These are phyloP conservation scores for Hypsopygia costalis DNA, from an alignment of 2,888 invertebrate genomes.

Conservation along the genomic window DNA sequence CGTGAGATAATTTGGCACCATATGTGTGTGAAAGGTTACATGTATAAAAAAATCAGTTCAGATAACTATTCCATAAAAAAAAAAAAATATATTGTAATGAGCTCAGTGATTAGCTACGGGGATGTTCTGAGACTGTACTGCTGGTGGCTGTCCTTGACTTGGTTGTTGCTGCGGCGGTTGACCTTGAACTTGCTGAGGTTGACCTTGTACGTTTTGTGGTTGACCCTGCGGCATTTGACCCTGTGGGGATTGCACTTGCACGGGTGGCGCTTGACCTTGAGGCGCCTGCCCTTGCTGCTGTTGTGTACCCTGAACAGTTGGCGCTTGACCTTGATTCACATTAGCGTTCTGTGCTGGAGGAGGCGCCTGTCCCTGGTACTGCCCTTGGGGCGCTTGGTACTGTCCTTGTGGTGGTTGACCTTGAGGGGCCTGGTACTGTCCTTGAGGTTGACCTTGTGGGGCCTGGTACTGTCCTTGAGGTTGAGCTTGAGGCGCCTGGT, in stretches of 20 bases:
- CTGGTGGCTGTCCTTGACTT: slow-evolving; percentile 1
- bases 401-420: slow-evolving; percentile 13
- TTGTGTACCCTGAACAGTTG: neutral
- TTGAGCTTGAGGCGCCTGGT: slow-evolving; percentile 23
- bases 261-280: slow-evolving; percentile 11
- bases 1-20: slow-evolving; percentile 34
- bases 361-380: neutral
- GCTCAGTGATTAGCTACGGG: neutral
- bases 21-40: slow-evolving; percentile 19
- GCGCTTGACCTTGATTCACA: neutral
- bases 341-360: slow-evolving; percentile 3
- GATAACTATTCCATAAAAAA: neutral
- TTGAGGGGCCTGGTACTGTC: slow-evolving; percentile 9
- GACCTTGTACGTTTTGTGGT: neutral
- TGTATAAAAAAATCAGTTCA: slow-evolving; percentile 5
- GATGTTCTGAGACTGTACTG: neutral
- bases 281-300: neutral
- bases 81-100: neutral
- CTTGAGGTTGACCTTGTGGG: slow-evolving; percentile 12
- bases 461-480: slow-evolving; percentile 18
- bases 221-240: neutral
- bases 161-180: neutral
- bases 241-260: slow-evolving; percentile 3
- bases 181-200: neutral
- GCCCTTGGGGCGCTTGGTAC: slow-evolving; percentile 18